Evolutionary conservation across 2,888 invertebrate genomes (phyloP).

Genomic region (Nesidiocoris tenuis): DNA sequence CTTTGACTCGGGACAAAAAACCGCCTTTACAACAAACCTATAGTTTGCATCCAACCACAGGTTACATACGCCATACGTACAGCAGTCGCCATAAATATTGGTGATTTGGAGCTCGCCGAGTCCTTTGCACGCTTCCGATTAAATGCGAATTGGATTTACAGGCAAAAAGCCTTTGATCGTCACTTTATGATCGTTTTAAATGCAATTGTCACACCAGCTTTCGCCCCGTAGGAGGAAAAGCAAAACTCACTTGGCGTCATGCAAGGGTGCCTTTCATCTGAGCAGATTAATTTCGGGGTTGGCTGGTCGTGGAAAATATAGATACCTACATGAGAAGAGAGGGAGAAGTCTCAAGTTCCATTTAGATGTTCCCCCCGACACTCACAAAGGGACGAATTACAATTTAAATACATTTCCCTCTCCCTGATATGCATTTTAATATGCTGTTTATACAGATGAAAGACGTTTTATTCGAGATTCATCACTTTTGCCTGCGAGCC

Average conservation of each 20-base stretch:
- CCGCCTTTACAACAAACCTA: too few relatives aligned
- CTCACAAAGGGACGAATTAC: slow-evolving; percentile 36
- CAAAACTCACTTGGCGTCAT: slow-evolving; percentile 19
- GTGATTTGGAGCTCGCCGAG: too few relatives aligned
- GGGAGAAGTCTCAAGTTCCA: not conserved
- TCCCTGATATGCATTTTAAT: slow-evolving; percentile 45
- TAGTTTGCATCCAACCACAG: too few relatives aligned
- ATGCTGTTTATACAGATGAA: slow-evolving; percentile 43
- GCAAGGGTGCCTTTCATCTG: slow-evolving; percentile 29
- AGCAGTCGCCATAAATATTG: too few relatives aligned
- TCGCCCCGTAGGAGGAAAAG: slow-evolving; percentile 1
- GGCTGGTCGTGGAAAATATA: not conserved
- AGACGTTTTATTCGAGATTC: slow-evolving; percentile 38
- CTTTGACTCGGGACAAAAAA: too few relatives aligned
- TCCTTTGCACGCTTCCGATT: too few relatives aligned
- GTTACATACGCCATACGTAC: too few relatives aligned
- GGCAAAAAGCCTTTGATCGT: slow-evolving; percentile 26
- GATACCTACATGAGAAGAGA: not conserved
- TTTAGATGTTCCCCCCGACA: slow-evolving; percentile 25
- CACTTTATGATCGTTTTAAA: slow-evolving; percentile 19
- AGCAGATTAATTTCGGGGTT: slow-evolving; percentile 32
- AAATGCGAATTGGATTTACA: slow-evolving; percentile 30
- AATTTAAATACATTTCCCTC: slow-evolving; percentile 40
- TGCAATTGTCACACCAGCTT: slow-evolving; percentile 21
- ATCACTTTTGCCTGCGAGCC: slow-evolving; percentile 11